phyloP scores from a whole-genome alignment of 2,797 vertebrate genomes.

The Acestrorhynchus altus region DNA sequence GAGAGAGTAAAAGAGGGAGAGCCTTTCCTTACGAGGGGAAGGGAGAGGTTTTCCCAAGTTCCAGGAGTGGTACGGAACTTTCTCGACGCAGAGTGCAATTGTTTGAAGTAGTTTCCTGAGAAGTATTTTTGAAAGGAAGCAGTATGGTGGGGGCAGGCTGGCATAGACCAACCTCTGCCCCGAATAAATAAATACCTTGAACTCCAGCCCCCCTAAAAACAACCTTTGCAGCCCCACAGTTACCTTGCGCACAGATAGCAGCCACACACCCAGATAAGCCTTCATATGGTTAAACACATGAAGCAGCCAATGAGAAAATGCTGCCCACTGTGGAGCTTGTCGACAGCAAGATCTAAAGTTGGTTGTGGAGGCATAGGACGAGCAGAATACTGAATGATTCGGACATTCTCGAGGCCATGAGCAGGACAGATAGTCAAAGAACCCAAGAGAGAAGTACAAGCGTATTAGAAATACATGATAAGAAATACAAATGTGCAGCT shows the following conservation, averaged over 20 bases:
- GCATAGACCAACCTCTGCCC: constrained; percentile 60
- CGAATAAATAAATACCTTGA: constrained; percentile 49
- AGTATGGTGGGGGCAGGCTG: constrained; percentile 54
- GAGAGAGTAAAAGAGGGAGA: constrained; percentile 18
- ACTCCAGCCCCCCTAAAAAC: constrained; percentile 35
- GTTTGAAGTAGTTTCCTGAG: constrained; percentile 70
- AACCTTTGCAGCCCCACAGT: constrained; percentile 10
- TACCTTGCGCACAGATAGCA: constrained; percentile 25
- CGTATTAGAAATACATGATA: neutral
- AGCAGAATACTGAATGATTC: constrained; percentile 25
- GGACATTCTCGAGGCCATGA: neutral
- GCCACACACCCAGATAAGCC: neutral
- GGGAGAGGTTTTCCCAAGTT: constrained; percentile 67
- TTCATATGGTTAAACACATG: constrained; percentile 5
- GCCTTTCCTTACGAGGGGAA: constrained; percentile 57
- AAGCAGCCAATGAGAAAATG: neutral
- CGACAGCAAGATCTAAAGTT: constrained; percentile 16
- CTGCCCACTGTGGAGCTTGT: constrained; percentile 3
- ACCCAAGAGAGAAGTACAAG: neutral
- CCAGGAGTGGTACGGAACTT: constrained; percentile 63
- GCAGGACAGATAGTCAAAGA: neutral
- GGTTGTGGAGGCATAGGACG: constrained; percentile 8
- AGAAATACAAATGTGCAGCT: too few species aligned
- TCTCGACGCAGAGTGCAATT: constrained; percentile 64
- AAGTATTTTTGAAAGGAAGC: constrained; percentile 68